Base-by-base conservation (phyloP, 1,140 invertebrate species). In the Panagrolaimus sp. region DNA sequence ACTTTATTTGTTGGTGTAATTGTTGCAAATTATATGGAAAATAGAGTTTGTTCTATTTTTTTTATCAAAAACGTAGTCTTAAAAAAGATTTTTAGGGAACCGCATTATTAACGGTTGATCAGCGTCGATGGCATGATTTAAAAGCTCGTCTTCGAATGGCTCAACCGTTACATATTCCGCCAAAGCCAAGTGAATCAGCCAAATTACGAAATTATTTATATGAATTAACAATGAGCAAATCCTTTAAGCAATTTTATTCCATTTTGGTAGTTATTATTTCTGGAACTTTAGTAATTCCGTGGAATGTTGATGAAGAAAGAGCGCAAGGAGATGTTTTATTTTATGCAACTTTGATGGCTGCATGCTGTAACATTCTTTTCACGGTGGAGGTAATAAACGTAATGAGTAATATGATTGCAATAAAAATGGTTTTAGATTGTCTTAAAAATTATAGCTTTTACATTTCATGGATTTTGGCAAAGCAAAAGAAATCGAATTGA, bases 21-120 rank as follows among this genome's bases (percentile, higher is more conserved):
- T 5, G 98, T 99, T 85, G 96, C 96, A 5, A 99, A 99, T 86
- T 99, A 99, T 85, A 97, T 93, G 27, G 94, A 99, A 85, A 99
- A 99, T 83, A 97, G 98, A 86, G 87, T 87, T 38, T 20, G 66
- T 70, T n/a, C 20, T 62, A 23, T 27, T 27, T 13, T 4, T 65
- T 9, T 48, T n/a, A 47, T 57, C 1, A 27, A 66, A 25, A 42
- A 25, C 51, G 3, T n/a, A n/a, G n/a, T n/a, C n/a, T n/a, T n/a
- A n/a, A n/a, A n/a, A n/a, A n/a, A n/a, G n/a, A n/a, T n/a, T 63
- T 74, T 53, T 72, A 87, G 85, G 96, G 96, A n/a, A 99, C 96
- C 2, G 96, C 96, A 16, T 85, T 99, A 46, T 85, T 99, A 5
- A 99, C 96, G 42, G 96, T 99, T 7, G 96, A 99, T 85, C 96